phyloP scores from a whole-genome alignment of 2,113 vertebrate species.

The Callorhinus ursinus region DNA sequence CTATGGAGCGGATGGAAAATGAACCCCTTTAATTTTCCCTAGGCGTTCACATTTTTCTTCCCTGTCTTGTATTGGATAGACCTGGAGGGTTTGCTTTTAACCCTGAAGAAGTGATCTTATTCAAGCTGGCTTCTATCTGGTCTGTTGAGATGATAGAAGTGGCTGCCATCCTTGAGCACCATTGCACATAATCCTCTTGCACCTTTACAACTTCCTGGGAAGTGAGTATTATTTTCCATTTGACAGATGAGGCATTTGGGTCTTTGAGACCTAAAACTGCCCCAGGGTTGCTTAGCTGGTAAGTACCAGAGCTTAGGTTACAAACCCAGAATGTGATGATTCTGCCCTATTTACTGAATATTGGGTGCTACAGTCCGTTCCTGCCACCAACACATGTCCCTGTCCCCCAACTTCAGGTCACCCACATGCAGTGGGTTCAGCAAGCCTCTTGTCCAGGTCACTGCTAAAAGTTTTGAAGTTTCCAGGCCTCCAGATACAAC shows the following conservation, averaged over 20 bases:
- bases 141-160: constrained; percentile 13
- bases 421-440: neutral
- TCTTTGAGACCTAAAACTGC: neutral
- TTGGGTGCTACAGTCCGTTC: neutral
- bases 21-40: neutral
- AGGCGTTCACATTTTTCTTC: neutral
- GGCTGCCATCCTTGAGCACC: neutral
- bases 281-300: neutral
- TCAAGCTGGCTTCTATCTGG: neutral
- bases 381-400: neutral
- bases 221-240: neutral
- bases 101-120: neutral
- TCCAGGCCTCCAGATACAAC: neutral
- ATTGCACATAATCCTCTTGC: neutral
- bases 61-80: neutral
- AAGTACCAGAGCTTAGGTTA: neutral
- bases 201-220: neutral
- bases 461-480: neutral
- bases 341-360: neutral
- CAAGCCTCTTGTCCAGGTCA: neutral
- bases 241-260: neutral
- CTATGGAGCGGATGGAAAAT: neutral
- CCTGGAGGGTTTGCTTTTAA: neutral
- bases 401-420: neutral
- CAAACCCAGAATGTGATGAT: neutral